Base-by-base conservation (phyloP, 2,888 invertebrate genomes). In the Torymus aiolomorphi region DNA sequence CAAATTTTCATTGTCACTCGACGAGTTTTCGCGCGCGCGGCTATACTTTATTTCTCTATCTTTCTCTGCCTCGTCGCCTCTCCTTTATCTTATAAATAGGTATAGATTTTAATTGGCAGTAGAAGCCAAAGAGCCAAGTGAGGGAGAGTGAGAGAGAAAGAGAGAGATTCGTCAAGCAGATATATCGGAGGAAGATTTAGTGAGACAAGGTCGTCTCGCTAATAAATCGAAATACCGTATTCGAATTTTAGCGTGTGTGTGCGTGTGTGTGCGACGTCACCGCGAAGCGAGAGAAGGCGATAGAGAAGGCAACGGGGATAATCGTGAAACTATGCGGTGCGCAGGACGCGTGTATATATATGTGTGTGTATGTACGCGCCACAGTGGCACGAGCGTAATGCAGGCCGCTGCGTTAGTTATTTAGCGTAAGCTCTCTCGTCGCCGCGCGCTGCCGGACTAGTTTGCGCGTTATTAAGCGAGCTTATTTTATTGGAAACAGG, bases 271-370 rank as follows among this genome's bases (percentile, higher is more conserved):
- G 62, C 18, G 52, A 56, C 49, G 57, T 65, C 57, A 42, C 51
- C 72, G 16, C 4, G 13, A 66, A 42, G 13, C 4, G 13, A 66
- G 20, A n/a, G 31, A 56, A 62, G 54, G 14, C 24, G 71, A 71
- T 57, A 57, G 20, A 42, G 8, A 18, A 18, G 51, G 49, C 57
- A 14, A 14, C 61, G 42, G 61, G 24, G 59, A 78, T 78, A 86
- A 86, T 86, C 86, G 86, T 83, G 85, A 84, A 86, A 86, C 86
- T 86, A 86, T 85, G 86, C 80, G 84, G 79, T 42, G 42, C 49
- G 59, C 54, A 59, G 61, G 31, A 70, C 66, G n/a, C 24, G 24
- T 54, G 42, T 8, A 31, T 31, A 5, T 42, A 42, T 66, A 14
- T 31, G 51, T 65, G 51, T 49, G 12, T 3, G n/a, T 49, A 59